phyloP scores from a whole-genome alignment of 2,888 invertebrate genomes.

The Apodemia duryi region DNA sequence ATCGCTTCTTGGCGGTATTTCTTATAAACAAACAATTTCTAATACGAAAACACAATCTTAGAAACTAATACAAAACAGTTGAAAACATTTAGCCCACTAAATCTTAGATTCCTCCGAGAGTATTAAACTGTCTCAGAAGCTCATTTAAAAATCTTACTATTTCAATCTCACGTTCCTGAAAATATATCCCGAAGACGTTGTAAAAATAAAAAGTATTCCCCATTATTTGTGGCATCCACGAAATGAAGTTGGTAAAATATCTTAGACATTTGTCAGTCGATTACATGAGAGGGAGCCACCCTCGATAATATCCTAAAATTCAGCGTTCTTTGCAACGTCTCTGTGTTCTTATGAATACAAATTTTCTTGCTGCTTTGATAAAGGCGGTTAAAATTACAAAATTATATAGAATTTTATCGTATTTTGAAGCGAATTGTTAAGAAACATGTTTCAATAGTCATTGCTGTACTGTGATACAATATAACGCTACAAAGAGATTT shows the following conservation, averaged over 20 bases:
- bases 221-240: conserved; percentile 50
- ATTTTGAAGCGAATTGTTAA: conserved; percentile 1
- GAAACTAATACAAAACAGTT: too few species aligned
- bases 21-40: too few species aligned
- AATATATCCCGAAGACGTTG: conserved; percentile 23
- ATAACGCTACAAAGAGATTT: background rate
- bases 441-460: background rate
- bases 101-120: conserved; percentile 12
- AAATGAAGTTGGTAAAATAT: conserved; percentile 76
- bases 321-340: conserved; percentile 51
- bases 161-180: conserved; percentile 7
- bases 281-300: conserved; percentile 66
- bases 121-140: background rate
- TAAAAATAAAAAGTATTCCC: conserved; percentile 35
- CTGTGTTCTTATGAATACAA: conserved; percentile 68
- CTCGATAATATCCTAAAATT: conserved; percentile 64
- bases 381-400: conserved; percentile 13
- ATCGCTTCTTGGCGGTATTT: too few species aligned
- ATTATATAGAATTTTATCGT: conserved; percentile 9
- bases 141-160: background rate
- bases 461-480: background rate
- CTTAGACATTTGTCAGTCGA: conserved; percentile 76
- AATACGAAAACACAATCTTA: too few species aligned
- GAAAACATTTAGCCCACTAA: background rate
- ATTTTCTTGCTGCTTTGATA: conserved; percentile 39